phyloP scores from a whole-genome alignment of 2,113 vertebrate species.

The Nothocercus julius region DNA sequence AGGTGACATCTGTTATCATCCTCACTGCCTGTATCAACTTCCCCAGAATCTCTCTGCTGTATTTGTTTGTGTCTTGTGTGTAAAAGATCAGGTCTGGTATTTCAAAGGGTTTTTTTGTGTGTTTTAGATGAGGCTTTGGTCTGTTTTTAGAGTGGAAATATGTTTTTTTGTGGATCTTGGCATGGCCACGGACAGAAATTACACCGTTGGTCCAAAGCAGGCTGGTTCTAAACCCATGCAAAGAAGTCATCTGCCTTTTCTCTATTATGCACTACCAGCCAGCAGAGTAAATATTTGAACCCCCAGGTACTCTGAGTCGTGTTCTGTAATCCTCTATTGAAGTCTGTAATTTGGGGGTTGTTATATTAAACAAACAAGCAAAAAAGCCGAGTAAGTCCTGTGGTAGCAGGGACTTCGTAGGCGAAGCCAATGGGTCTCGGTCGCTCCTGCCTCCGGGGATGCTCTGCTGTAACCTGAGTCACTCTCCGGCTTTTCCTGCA shows the following conservation, averaged over 20 bases:
- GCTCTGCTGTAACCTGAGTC: neutral
- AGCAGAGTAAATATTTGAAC: neutral
- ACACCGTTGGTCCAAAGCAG: neutral
- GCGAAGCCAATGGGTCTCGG: neutral
- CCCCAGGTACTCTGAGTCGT: neutral
- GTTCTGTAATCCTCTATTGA: neutral
- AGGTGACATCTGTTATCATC: neutral
- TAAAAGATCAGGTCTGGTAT: neutral
- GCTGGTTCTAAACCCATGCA: neutral
- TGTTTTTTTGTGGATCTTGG: neutral
- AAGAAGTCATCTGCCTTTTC: neutral
- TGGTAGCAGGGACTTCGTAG: neutral
- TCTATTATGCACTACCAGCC: neutral
- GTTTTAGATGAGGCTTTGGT: neutral
- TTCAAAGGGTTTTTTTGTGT: neutral
- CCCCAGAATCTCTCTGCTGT: neutral
- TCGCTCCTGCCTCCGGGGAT: neutral
- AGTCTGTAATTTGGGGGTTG: constrained; percentile 5
- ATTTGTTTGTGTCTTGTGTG: neutral
- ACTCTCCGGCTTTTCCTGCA: neutral
- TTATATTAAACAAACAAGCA: neutral
- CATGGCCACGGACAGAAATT: neutral
- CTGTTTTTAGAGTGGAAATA: neutral
- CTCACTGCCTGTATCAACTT: neutral
- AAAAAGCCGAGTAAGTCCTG: neutral